Conservation (phyloP, 2,888 invertebrate species). For the Caenorhabditis sp. region DNA sequence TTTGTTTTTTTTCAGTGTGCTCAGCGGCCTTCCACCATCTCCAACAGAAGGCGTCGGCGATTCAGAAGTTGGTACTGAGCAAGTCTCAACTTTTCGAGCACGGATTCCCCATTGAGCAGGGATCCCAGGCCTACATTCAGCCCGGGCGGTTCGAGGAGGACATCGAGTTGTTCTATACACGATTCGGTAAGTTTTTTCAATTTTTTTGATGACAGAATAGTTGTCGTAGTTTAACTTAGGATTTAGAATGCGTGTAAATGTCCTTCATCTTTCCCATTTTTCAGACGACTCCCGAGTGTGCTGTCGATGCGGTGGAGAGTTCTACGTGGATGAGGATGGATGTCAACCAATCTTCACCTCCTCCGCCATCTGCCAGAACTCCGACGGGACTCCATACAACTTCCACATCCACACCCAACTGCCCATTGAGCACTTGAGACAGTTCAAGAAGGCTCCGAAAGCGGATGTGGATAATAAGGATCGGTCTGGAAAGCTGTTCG, state of each 20-base stretch:
- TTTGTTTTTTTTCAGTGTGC: too few relatives aligned
- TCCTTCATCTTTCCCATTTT: too few relatives aligned
- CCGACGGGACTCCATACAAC: background rate
- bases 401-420: constrained; percentile 2
- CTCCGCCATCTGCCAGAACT: background rate
- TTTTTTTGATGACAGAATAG: too few relatives aligned
- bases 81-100: background rate
- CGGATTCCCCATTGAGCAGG: background rate
- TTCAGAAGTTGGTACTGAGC: background rate
- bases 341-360: background rate
- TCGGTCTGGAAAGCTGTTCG: background rate
- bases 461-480: background rate
- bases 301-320: background rate
- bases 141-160: background rate
- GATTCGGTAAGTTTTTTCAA: background rate
- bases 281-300: background rate
- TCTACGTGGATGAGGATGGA: background rate
- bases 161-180: background rate
- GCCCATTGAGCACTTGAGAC: background rate
- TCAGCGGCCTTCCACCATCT: too few relatives aligned
- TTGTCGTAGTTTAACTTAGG: too few relatives aligned
- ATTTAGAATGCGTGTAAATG: too few relatives aligned
- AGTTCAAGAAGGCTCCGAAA: background rate
- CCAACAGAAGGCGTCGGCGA: too few relatives aligned
- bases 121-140: background rate